phyloP scores from a whole-genome alignment of 2,113 vertebrate genomes.

The Neoarius graeffei region DNA sequence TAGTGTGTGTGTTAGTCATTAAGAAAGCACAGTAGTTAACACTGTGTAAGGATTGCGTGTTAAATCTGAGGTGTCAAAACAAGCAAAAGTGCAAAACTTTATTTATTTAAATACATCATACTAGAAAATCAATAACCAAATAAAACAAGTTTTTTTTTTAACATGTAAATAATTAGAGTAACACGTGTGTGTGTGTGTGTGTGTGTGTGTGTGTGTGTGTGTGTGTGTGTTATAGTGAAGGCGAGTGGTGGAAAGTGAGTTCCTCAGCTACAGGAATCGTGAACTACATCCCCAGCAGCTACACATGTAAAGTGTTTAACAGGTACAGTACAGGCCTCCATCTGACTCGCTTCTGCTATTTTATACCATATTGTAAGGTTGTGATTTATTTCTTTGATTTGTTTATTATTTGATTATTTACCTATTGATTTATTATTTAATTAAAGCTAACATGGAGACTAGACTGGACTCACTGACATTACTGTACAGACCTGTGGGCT shows the following conservation, averaged over 20 bases:
- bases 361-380: background rate
- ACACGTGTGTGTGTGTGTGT: constrained; percentile 1
- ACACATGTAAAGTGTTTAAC: constrained; percentile 74
- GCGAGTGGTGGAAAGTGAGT: constrained; percentile 78
- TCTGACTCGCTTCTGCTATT: background rate
- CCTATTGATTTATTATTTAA: too few relatives aligned
- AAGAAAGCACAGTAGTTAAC: background rate
- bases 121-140: background rate
- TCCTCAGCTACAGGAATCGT: constrained; percentile 69
- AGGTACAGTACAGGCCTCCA: constrained; percentile 61
- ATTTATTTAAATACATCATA: background rate
- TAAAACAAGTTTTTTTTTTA: background rate
- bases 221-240: constrained; percentile 65
- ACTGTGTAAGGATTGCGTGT: background rate
- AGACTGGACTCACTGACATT: background rate
- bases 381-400: too few relatives aligned
- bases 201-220: constrained; percentile 24
- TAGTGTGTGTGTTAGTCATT: background rate
- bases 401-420: too few relatives aligned
- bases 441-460: too few relatives aligned
- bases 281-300: constrained; percentile 72
- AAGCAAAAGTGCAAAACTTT: background rate
- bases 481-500: constrained; percentile 4
- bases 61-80: background rate
- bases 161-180: background rate